These are phyloP conservation scores for Tanypteryx hageni DNA, from an alignment of 2,888 invertebrate genomes.

Conservation along the genomic window DNA sequence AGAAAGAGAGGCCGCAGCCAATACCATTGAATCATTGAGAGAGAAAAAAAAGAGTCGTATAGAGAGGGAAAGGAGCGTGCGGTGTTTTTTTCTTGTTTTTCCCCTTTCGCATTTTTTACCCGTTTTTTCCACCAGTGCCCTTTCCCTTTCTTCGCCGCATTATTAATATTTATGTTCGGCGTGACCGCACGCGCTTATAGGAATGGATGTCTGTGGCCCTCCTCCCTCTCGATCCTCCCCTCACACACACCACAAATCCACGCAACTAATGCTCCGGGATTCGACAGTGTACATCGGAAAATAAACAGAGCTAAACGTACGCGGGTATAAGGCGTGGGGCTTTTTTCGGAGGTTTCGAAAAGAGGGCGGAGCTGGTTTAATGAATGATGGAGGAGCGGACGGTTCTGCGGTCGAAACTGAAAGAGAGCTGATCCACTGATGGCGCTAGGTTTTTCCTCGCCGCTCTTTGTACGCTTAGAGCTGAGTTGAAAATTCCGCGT, in stretches of 20 bases:
- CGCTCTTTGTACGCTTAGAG: no score
- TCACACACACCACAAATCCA: neutral
- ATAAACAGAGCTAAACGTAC: neutral
- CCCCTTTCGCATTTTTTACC: neutral
- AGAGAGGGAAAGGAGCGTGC: neutral
- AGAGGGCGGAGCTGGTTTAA: neutral
- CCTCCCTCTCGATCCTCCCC: neutral
- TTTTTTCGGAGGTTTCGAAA: neutral
- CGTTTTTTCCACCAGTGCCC: neutral
- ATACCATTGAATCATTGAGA: neutral
- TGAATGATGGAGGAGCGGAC: neutral
- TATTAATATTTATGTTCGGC: conserved; percentile 58
- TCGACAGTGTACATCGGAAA: conserved; percentile 3
- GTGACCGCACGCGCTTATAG: conserved; percentile 28
- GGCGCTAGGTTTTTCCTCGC: no score
- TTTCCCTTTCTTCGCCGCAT: conserved; percentile 12
- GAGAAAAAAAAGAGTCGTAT: neutral
- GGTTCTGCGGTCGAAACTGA: neutral
- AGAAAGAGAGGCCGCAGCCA: neutral
- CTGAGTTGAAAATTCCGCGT: no score
- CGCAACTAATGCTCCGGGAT: neutral
- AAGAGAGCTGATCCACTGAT: no score
- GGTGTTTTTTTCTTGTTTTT: neutral
- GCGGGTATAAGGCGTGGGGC: neutral
- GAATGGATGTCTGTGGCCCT: neutral